Base-by-base conservation (phyloP, 1,140 invertebrate genomes). In the Zaprionus ornatus region DNA sequence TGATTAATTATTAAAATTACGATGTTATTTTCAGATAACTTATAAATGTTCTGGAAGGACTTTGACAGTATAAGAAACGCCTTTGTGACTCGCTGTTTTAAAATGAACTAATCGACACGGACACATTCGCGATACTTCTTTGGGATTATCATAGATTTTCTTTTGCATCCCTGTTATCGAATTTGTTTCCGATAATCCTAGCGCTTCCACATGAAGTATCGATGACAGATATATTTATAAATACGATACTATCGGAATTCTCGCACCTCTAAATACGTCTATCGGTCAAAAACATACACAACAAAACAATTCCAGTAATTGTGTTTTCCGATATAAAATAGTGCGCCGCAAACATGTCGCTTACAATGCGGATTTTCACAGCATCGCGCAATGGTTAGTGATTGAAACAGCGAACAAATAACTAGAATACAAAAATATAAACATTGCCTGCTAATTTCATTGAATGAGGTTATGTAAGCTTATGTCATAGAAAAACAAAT, bases 401-500 rank as follows among this genome's bases (percentile, higher is more conserved):
- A 4, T 2, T 45, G 12, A 13, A 29, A 6, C 13, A 25, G 7
- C 19, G 21, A 1, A 45, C 15, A 5, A 13, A 21, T 17, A 23
- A 27, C 25, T 21, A n/a, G 45, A 10, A 25, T 21, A 56, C 74
- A n/a, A 1, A 17, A 25, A 19, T 3, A 50, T 15, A 32, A n/a
- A 35, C 25, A 52, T 25, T 74, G 29, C 2, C n/a, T 37, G 37
- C 29, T 15, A 67, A 70, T 69, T 50, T 35, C 23, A 57, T 19
- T 32, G 15, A 73, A 67, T 90, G 69, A 79, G 85, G 85, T 90
- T 90, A 90, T 85, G 73, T 90, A 90, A 90, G 66, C 85, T 90
- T 90, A 90, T 90, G 86, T 90, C 85, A 90, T 79, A 85, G 72
- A 45, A 87, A 77, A 87, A 73, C 63, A 82, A 87, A 55, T 75